Conservation (phyloP, 2,113 vertebrate species). For the Lampris megalopsis region DNA sequence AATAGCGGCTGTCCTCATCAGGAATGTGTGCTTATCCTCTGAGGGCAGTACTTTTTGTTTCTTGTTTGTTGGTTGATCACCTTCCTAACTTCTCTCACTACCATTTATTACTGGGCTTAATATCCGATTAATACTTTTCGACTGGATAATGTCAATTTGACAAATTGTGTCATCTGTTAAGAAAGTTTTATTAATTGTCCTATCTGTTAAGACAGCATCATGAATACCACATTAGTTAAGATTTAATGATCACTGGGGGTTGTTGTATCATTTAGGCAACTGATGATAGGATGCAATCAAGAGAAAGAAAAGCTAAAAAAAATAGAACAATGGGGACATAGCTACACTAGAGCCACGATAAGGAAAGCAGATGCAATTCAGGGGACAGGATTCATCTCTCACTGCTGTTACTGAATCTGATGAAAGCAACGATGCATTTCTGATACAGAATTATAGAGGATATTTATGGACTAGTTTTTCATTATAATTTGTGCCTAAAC, state of each 20-base stretch:
- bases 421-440: not conserved
- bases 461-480: not conserved
- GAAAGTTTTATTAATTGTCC: too few species aligned
- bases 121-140: not conserved
- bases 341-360: too few species aligned
- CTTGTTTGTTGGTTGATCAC: not conserved
- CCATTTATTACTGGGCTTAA: slow-evolving; percentile 8
- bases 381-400: not conserved
- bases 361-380: not conserved
- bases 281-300: too few species aligned
- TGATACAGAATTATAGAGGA: not conserved
- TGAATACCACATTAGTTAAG: too few species aligned
- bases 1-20: not conserved
- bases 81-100: not conserved
- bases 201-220: too few species aligned
- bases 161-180: too few species aligned
- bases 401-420: not conserved
- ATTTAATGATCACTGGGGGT: too few species aligned
- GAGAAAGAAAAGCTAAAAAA: too few species aligned
- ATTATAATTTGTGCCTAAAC: too few species aligned
- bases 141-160: not conserved
- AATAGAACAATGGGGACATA: too few species aligned
- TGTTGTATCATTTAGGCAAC: too few species aligned
- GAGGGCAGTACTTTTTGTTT: not conserved
- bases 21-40: not conserved